phyloP scores from a whole-genome alignment of 1,140 invertebrate species.

The Ceratina australensis region DNA sequence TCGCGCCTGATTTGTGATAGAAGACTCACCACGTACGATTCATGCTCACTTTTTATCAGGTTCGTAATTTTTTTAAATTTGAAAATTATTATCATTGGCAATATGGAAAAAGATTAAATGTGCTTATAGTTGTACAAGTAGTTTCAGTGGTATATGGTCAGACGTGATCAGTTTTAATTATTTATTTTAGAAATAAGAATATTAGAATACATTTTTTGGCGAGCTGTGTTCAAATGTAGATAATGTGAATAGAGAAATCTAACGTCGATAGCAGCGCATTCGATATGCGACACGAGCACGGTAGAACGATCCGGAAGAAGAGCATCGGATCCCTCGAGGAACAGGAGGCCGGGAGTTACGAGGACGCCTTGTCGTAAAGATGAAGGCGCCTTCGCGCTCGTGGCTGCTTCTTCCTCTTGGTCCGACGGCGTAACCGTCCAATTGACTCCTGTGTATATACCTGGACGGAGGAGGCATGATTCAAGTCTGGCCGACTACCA shows the following conservation, averaged over 20 bases:
- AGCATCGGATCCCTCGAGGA: slow-evolving; percentile 6
- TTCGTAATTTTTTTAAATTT: too few relatives aligned
- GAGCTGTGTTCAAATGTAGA: too few relatives aligned
- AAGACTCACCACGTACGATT: too few relatives aligned
- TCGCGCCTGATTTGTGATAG: too few relatives aligned
- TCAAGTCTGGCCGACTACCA: slow-evolving; percentile 60
- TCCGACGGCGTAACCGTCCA: slow-evolving; percentile 62
- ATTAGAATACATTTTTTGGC: too few relatives aligned
- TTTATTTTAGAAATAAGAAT: too few relatives aligned
- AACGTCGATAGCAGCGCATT: slow-evolving; percentile 28
- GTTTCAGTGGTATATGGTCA: slow-evolving; percentile 5
- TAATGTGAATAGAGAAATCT: slow-evolving; percentile 46
- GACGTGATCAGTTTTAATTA: background rate
- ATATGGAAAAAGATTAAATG: background rate
- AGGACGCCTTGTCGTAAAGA: slow-evolving; percentile 65
- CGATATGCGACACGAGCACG: slow-evolving; percentile 16
- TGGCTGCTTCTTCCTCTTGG: slow-evolving; percentile 56
- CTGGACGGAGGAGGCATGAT: slow-evolving; percentile 55
- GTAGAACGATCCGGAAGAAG: background rate
- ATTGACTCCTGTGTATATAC: slow-evolving; percentile 62
- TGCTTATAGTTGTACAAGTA: background rate
- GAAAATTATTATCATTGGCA: too few relatives aligned
- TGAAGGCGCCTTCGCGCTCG: slow-evolving; percentile 61
- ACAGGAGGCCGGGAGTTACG: slow-evolving; percentile 51
- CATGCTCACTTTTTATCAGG: too few relatives aligned